phyloP scores from a whole-genome alignment of 2,797 vertebrate species.

The Argya squamiceps region DNA sequence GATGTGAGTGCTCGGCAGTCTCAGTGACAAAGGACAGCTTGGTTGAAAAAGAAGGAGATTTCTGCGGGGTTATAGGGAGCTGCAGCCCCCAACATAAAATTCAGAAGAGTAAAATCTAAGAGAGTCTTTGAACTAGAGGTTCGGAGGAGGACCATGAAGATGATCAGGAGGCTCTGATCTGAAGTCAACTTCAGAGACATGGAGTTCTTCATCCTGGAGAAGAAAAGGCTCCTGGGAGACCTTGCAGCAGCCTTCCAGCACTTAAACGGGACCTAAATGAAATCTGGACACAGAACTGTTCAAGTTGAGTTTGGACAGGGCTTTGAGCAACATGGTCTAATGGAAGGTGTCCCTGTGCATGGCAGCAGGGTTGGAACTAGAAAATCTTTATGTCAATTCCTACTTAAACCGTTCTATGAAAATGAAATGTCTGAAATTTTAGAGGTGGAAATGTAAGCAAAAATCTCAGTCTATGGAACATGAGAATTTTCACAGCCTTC shows the following conservation, averaged over 20 bases:
- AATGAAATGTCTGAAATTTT: neutral
- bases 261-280: neutral
- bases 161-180: neutral
- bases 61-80: neutral
- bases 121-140: neutral
- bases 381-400: neutral
- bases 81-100: neutral
- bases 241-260: neutral
- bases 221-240: neutral
- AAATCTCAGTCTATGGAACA: neutral
- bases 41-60: neutral
- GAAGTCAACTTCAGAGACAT: neutral
- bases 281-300: neutral
- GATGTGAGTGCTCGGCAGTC: neutral
- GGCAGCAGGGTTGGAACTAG: neutral
- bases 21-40: neutral
- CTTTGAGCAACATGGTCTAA: neutral
- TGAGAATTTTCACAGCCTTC: neutral
- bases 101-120: neutral
- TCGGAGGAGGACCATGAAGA: neutral
- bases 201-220: neutral
- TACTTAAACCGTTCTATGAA: neutral
- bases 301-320: neutral
- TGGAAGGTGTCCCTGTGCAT: neutral
- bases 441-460: neutral